Conservation (phyloP, 2,888 invertebrate genomes). For the Xiphydria camelus region DNA sequence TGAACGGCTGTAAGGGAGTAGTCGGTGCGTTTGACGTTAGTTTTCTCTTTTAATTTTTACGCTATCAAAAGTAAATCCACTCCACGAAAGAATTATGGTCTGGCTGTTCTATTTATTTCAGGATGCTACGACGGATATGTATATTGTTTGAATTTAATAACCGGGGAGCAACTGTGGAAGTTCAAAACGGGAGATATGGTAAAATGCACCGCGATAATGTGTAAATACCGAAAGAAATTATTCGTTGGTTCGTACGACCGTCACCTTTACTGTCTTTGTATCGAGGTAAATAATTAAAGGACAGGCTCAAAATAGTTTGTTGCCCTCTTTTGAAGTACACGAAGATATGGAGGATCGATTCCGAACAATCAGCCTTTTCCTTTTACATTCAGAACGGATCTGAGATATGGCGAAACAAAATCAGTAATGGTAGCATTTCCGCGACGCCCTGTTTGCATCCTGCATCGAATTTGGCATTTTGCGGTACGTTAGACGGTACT, state of each 20-base stretch:
- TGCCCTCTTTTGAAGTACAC: slow-evolving; percentile 11
- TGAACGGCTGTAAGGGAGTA: slow-evolving; percentile 60
- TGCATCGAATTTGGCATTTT: slow-evolving; percentile 45
- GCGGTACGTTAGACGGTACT: slow-evolving; percentile 66
- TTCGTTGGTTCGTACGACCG: slow-evolving; percentile 77
- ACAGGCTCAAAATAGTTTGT: too few species aligned
- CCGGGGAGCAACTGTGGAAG: slow-evolving; percentile 66
- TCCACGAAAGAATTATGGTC: too few species aligned
- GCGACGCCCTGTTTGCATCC: slow-evolving; percentile 57
- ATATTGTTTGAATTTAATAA: slow-evolving; percentile 66
- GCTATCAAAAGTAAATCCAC: slow-evolving; percentile 32
- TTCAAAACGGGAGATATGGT: slow-evolving; percentile 66
- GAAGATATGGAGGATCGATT: slow-evolving; percentile 7
- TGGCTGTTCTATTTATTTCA: slow-evolving; percentile 36
- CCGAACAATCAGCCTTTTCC: slow-evolving; percentile 3
- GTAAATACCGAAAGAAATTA: slow-evolving; percentile 55
- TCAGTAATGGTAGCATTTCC: slow-evolving; percentile 60
- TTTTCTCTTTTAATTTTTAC: slow-evolving; percentile 7
- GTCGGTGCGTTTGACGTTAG: slow-evolving; percentile 63
- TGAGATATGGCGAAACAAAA: slow-evolving; percentile 45
- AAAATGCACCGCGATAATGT: slow-evolving; percentile 65
- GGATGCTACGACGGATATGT: slow-evolving; percentile 75
- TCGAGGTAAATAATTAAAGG: slow-evolving; percentile 57
- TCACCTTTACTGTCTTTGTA: slow-evolving; percentile 64
- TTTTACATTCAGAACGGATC: slow-evolving; percentile 60